Evolutionary conservation across 2,888 invertebrate species (phyloP).

Genomic region (Phaonia tiefii): DNA sequence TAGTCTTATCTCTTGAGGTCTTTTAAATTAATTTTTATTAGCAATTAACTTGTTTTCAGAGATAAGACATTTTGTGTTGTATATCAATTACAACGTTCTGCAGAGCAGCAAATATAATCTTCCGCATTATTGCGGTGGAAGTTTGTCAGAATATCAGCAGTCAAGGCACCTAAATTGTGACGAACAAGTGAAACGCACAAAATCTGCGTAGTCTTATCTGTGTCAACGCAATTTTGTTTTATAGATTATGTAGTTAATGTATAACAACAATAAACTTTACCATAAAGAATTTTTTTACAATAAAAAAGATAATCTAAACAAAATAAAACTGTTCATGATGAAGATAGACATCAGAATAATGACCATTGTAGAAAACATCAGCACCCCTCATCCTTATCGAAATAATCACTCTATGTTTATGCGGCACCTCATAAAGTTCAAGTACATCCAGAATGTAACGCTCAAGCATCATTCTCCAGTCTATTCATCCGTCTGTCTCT

Average conservation of each 20-base stretch:
- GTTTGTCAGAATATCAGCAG: neutral
- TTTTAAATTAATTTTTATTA: conserved; percentile 3
- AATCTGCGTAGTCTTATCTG: conserved; percentile 1
- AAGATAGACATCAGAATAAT: neutral
- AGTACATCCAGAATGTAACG: conserved; percentile 26
- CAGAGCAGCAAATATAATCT: conserved; percentile 6
- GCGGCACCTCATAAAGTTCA: conserved; percentile 40
- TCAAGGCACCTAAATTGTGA: neutral
- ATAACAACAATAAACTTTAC: conserved; percentile 19
- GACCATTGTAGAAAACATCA: neutral
- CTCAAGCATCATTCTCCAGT: too few species aligned
- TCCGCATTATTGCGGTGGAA: conserved; percentile 30
- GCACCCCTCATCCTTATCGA: neutral
- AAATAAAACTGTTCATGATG: neutral
- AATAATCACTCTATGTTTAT: conserved; percentile 35
- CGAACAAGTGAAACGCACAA: neutral
- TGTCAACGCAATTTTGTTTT: neutral
- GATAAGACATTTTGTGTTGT: neutral
- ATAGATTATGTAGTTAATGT: conserved; percentile 25
- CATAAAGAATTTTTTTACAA: too few species aligned
- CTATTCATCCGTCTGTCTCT: too few species aligned
- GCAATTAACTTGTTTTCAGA: conserved; percentile 22
- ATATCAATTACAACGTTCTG: conserved; percentile 7
- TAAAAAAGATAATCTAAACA: too few species aligned
- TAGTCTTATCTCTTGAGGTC: neutral